These are phyloP conservation scores for Nesometra sesokonis DNA, from an alignment of 35 echinoderm and acorn worm species.

Conservation along the genomic window DNA sequence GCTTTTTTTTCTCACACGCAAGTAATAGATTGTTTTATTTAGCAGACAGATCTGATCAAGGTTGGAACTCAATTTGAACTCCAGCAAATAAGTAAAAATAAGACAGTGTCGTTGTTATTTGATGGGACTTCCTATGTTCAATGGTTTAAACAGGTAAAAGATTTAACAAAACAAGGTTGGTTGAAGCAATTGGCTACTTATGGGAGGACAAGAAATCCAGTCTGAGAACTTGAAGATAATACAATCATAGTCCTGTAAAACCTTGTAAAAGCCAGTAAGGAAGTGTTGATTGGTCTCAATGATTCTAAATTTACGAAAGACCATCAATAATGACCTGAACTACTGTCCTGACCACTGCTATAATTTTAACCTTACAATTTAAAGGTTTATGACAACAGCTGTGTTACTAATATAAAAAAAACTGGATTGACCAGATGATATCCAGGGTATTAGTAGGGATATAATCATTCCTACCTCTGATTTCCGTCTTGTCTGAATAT, in stretches of 20 bases:
- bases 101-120: background rate
- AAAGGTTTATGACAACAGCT: background rate
- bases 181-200: background rate
- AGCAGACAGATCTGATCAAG: background rate
- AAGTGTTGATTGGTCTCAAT: background rate
- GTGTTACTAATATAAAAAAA: background rate
- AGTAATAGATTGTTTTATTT: too few relatives aligned
- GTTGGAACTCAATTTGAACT: background rate
- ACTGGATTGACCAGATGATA: too few relatives aligned
- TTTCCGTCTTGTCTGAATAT: too few relatives aligned
- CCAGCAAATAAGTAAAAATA: background rate
- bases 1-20: too few relatives aligned
- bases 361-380: too few relatives aligned
- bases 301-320: background rate
- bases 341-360: background rate
- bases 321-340: background rate
- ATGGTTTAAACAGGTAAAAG: background rate
- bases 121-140: background rate
- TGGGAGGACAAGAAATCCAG: background rate
- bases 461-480: too few relatives aligned
- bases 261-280: background rate
- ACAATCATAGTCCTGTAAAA: background rate
- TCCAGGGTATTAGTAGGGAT: too few relatives aligned
- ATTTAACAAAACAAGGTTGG: background rate
- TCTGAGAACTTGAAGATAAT: background rate